Evolutionary conservation across 2,888 invertebrate species (phyloP).

Genomic region (Mimas tiliae): DNA sequence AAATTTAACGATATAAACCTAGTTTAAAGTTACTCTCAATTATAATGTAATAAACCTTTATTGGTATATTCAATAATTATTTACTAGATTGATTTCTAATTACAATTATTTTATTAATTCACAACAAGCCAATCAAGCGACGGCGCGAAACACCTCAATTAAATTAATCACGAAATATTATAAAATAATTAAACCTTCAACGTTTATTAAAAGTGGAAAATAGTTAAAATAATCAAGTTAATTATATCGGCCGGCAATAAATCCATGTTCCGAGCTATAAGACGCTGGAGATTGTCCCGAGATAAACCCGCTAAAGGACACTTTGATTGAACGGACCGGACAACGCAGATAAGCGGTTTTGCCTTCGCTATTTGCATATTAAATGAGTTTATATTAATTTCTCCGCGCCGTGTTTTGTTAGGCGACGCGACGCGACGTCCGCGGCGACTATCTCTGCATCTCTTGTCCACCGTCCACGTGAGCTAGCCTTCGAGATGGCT

Average conservation of each 20-base stretch:
- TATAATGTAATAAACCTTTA: too few species aligned
- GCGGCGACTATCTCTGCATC: slow-evolving; percentile 7
- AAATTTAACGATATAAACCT: too few species aligned
- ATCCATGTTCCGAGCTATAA: slow-evolving; percentile 70
- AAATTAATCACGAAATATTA: slow-evolving; percentile 1
- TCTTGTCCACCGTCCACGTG: slow-evolving; percentile 12
- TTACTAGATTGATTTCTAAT: background rate
- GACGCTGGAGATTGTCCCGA: slow-evolving; percentile 65
- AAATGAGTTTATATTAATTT: slow-evolving; percentile 81
- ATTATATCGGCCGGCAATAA: slow-evolving; percentile 68
- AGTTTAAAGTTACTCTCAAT: too few species aligned
- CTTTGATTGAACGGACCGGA: slow-evolving; percentile 81
- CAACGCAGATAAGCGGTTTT: slow-evolving; percentile 69
- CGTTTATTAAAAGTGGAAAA: slow-evolving; percentile 28
- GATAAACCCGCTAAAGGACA: slow-evolving; percentile 78
- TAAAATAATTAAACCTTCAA: slow-evolving; percentile 23
- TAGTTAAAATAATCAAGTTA: slow-evolving; percentile 38
- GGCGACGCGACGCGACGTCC: slow-evolving; percentile 4
- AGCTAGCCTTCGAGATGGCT: slow-evolving; percentile 8
- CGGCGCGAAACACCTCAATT: background rate
- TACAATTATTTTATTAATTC: background rate
- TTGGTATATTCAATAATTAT: too few species aligned
- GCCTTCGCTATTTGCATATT: slow-evolving; percentile 78
- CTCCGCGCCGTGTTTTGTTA: slow-evolving; percentile 45
- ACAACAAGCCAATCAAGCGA: background rate